These are phyloP conservation scores for Dicentrarchus labrax DNA, from an alignment of 2,113 vertebrate genomes.

Conservation along the genomic window DNA sequence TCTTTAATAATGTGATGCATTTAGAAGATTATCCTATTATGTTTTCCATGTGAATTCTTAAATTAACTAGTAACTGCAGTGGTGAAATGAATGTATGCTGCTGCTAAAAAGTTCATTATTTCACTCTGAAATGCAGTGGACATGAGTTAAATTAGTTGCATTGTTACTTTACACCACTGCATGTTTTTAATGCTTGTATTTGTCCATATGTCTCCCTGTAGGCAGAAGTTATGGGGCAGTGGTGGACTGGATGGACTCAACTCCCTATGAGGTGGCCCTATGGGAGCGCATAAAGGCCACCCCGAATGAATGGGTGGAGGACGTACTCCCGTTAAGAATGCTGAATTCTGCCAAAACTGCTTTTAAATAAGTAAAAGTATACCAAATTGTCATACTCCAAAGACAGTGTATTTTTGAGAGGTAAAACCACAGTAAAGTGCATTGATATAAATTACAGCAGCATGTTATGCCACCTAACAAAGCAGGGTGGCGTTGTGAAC, in stretches of 20 bases:
- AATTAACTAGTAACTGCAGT: background rate
- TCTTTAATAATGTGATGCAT: background rate
- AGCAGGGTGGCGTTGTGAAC: background rate
- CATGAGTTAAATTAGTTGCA: too few species aligned
- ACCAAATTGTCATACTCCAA: background rate
- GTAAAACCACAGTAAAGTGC: background rate
- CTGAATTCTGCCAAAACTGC: slow-evolving; percentile 87
- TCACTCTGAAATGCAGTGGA: background rate
- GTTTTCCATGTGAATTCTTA: background rate
- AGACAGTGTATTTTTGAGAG: background rate
- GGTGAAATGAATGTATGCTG: background rate
- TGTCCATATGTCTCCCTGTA: slow-evolving; percentile 60
- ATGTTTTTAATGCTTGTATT: slow-evolving; percentile 14
- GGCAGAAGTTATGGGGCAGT: slow-evolving; percentile 91
- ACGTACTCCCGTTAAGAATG: slow-evolving; percentile 89
- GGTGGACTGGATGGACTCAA: slow-evolving; percentile 98
- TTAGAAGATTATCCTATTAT: background rate
- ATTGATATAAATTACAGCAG: background rate
- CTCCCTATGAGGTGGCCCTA: slow-evolving; percentile 87
- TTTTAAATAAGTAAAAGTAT: slow-evolving; percentile 80
- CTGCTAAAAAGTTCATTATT: background rate
- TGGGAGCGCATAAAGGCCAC: slow-evolving; percentile 93
- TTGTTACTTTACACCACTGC: background rate
- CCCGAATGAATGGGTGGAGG: slow-evolving; percentile 92
- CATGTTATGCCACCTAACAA: background rate